A percentile compares a stretch with the other conserved stretches of the same genome.
Conservation (phyloP, 2,797 vertebrate genomes). For the Enteromius unitaeniatus region DNA sequence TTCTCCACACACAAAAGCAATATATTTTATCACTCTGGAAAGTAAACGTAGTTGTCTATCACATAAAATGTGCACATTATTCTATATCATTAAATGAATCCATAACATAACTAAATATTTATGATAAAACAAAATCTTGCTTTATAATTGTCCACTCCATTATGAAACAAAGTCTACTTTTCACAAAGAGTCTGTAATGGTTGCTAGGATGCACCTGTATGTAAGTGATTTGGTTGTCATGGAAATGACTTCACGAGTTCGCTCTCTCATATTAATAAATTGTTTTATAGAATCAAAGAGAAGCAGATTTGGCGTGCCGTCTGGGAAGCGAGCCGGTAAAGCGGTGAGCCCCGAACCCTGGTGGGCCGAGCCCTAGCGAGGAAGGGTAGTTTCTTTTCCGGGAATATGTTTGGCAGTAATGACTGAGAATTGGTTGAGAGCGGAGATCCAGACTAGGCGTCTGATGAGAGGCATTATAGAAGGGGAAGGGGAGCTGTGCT, state of each 20-base stretch:
- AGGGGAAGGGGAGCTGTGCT: no score
- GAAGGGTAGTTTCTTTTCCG: no score
- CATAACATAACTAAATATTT: not conserved
- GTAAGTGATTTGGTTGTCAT: not conserved
- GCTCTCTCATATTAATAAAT: no score
- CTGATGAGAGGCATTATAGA: no score
- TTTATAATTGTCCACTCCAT: not conserved
- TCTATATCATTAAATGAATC: not conserved
- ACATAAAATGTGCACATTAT: not conserved
- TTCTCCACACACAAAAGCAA: not conserved
- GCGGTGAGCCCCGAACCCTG: no score
- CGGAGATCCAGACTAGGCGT: no score
- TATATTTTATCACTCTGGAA: not conserved
- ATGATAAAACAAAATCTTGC: not conserved
- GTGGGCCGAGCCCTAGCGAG: no score
- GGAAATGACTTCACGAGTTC: not conserved
- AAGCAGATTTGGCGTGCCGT: no score
- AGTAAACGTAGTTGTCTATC: not conserved
- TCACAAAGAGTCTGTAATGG: not conserved
- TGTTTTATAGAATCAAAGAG: no score
- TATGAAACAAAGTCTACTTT: not conserved
- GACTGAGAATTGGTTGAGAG: no score
- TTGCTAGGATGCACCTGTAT: not conserved
- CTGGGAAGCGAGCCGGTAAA: no score
- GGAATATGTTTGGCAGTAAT: no score